Evolutionary conservation across 2,888 invertebrate species (phyloP), one percentile per base, ranked within the genome.

Genomic region (Neria commutata): DNA sequence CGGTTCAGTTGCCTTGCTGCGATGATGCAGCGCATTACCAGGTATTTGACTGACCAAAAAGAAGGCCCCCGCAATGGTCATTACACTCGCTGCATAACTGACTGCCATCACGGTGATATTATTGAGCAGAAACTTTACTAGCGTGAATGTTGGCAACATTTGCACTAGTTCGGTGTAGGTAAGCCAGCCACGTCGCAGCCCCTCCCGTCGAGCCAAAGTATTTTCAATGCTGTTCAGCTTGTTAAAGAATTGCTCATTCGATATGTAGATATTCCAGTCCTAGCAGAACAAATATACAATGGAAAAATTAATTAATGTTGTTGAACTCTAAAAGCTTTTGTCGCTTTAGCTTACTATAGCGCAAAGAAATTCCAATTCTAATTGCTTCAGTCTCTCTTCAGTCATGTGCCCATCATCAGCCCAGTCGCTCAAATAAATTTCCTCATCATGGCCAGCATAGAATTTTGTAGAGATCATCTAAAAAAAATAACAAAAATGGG

Each of bases 401-500:
- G 88, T 85, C 67, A 95, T 84, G 60, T 90, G 89, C 14, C 91
- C 92, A 42, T 94, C 91, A 62, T 87, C 86, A 14, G 98, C 96
- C 97, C 98, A 98, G 83, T 96, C 95, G 57, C 91, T 89, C 76
- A 95, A 90, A 77, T 92, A 89, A 42, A 77, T 64, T 64, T 94
- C 92, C 80, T 95, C 94, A 76, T 95, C 95, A 64, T 92, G 91
- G 76, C 94, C 93, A 40, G 95, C 95, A 82, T 96, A 92, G 82
- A 94, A 97, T 84, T 98, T 98, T 73, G 94, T 95, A 55, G 98
- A 96, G 71, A 98, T 91, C 91, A 98, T 92, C 96, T 96, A 78
- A 10, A 79, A 67, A 66, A 72, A 64, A 10, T 48, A 54, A 52
- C 37, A 61, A 58, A 63, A 58, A 63, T 48, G n/a, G n/a, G n/a